phyloP scores from a whole-genome alignment of 2,888 invertebrate species.

The Pandemis heparana region DNA sequence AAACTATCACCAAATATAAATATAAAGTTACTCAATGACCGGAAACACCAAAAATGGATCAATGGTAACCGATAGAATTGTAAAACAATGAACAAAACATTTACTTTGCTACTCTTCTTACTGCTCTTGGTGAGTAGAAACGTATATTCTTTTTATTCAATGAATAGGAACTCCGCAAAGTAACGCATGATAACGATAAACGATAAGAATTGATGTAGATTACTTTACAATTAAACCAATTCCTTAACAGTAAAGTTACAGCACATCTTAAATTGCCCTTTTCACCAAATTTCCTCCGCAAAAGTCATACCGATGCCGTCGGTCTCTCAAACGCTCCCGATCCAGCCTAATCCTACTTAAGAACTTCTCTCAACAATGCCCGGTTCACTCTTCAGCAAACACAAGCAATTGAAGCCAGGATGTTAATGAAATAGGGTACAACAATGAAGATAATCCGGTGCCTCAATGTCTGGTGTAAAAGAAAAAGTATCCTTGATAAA shows the following conservation, averaged over 20 bases:
- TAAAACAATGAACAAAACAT: too few relatives aligned
- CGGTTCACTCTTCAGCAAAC: slow-evolving; percentile 71
- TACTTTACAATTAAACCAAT: too few relatives aligned
- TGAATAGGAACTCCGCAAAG: too few relatives aligned
- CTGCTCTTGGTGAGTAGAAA: too few relatives aligned
- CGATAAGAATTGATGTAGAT: too few relatives aligned
- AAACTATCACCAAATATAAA: too few relatives aligned
- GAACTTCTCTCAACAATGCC: slow-evolving; percentile 63
- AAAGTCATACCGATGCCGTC: slow-evolving; percentile 37
- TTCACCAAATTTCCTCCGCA: slow-evolving; percentile 36
- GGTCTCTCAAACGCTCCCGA: slow-evolving; percentile 33
- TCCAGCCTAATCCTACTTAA: slow-evolving; percentile 65
- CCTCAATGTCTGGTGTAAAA: slow-evolving; percentile 65
- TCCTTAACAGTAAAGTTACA: not conserved
- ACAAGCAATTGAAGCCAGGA: slow-evolving; percentile 55
- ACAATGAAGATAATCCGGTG: slow-evolving; percentile 69
- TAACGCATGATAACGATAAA: too few relatives aligned
- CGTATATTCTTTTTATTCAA: too few relatives aligned
- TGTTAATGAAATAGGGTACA: slow-evolving; percentile 69
- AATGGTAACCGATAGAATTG: too few relatives aligned
- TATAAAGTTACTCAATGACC: too few relatives aligned
- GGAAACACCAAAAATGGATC: too few relatives aligned
- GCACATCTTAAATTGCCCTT: slow-evolving; percentile 23
- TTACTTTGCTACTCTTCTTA: too few relatives aligned
- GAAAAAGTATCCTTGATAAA: slow-evolving; percentile 33